Evolutionary conservation across 2,888 invertebrate species (phyloP).

Genomic region (Barypeithes pellucidus): DNA sequence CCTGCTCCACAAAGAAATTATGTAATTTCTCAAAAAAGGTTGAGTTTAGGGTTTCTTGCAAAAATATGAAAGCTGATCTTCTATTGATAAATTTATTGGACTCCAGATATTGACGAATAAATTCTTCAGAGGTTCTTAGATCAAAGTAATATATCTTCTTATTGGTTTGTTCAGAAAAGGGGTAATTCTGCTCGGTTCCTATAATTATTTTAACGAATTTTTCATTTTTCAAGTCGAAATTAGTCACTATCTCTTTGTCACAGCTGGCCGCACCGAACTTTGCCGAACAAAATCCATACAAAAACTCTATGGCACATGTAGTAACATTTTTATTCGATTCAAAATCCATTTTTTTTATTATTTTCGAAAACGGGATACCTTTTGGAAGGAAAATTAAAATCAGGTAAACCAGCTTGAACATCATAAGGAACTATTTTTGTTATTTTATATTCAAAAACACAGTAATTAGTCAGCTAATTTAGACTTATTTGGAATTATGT

Average conservation of each 20-base stretch:
- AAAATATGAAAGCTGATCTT: slow-evolving; percentile 7
- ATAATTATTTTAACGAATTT: neutral
- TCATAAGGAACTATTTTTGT: too few relatives aligned
- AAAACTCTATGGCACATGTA: neutral
- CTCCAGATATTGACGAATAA: neutral
- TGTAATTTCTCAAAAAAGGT: neutral
- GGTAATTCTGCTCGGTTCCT: neutral
- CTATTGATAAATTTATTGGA: neutral
- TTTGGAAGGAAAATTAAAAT: too few relatives aligned
- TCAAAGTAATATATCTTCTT: neutral
- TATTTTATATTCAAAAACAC: too few relatives aligned
- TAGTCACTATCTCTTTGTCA: neutral
- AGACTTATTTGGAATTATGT: too few relatives aligned
- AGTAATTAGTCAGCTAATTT: too few relatives aligned
- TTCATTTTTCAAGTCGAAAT: neutral
- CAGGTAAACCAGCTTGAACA: too few relatives aligned
- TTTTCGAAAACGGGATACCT: too few relatives aligned
- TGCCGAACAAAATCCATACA: neutral
- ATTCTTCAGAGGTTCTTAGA: neutral
- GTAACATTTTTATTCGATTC: neutral
- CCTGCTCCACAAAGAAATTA: neutral
- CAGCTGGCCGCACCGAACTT: neutral
- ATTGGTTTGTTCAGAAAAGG: neutral
- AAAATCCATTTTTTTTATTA: neutral
- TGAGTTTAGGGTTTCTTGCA: neutral